A percentile compares a stretch with the other conserved stretches of the same genome.
phyloP scores from a whole-genome alignment of 1,140 invertebrate species.

The Trichonephila clavata region DNA sequence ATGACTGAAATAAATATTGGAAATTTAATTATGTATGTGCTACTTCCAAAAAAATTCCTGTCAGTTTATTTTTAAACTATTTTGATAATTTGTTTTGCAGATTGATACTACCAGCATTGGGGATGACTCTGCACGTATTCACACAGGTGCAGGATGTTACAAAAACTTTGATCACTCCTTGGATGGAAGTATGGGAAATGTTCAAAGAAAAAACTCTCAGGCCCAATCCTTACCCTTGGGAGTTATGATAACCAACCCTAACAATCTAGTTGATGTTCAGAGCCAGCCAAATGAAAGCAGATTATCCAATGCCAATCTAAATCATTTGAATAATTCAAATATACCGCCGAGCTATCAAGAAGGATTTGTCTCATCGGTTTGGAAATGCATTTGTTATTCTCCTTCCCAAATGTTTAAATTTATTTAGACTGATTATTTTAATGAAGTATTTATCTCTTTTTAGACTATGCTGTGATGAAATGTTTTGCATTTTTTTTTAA shows the following conservation, averaged over 20 bases:
- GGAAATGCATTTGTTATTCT: conserved; percentile 18
- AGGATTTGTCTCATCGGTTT: conserved; percentile 74
- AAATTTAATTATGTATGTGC: too few relatives aligned
- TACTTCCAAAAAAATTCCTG: too few relatives aligned
- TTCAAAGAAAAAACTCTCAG: conserved; percentile 76
- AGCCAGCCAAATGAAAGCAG: conserved; percentile 58
- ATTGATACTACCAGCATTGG: conserved; percentile 91
- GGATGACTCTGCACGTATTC: conserved; percentile 87
- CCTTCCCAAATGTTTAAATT: too few relatives aligned
- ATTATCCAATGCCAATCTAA: conserved; percentile 66
- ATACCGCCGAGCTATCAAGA: conserved; percentile 68
- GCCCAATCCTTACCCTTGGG: conserved; percentile 74
- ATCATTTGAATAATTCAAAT: conserved; percentile 75
- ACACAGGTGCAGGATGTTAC: conserved; percentile 91
- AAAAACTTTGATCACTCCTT: conserved; percentile 90
- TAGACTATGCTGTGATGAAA: too few relatives aligned
- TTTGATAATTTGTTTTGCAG: conserved; percentile 81
- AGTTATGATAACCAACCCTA: conserved; percentile 66
- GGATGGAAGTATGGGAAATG: conserved; percentile 74
- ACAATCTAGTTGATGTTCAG: conserved; percentile 71
- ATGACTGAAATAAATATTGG: too few relatives aligned
- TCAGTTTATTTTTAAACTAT: too few relatives aligned
- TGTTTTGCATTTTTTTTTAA: too few relatives aligned
- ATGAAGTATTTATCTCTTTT: too few relatives aligned
- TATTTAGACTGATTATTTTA: too few relatives aligned